Evolutionary conservation across 2,888 invertebrate species (phyloP).

Genomic region (Microctonus aethiopoides): DNA sequence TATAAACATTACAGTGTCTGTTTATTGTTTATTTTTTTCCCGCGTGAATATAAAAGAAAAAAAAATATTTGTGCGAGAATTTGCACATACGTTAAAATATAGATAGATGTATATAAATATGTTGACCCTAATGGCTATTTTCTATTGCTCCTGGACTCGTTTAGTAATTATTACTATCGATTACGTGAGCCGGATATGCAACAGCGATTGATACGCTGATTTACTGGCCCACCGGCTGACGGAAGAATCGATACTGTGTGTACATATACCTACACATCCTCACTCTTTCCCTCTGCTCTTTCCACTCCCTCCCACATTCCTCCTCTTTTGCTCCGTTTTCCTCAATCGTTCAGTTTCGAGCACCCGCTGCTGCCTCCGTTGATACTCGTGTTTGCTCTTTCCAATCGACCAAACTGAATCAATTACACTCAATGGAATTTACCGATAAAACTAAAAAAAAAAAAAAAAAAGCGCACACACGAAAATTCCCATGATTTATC

Average conservation of each 20-base stretch:
- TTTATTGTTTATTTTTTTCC: too few species aligned
- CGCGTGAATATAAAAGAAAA: too few species aligned
- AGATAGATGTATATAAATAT: neutral
- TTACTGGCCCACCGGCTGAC: slow-evolving; percentile 35
- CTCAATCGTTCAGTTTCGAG: slow-evolving; percentile 13
- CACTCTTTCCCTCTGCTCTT: too few species aligned
- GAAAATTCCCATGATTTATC: neutral
- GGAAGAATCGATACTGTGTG: slow-evolving; percentile 26
- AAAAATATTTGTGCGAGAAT: too few species aligned
- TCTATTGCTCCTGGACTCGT: slow-evolving; percentile 30
- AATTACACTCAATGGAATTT: slow-evolving; percentile 31
- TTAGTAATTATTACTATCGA: slow-evolving; percentile 43
- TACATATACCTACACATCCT: neutral
- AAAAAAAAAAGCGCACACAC: neutral
- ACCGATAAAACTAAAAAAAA: slow-evolving; percentile 3
- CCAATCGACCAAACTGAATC: slow-evolving; percentile 32
- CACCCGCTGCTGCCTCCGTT: slow-evolving; percentile 14
- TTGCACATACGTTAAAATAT: too few species aligned
- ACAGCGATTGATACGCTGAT: slow-evolving; percentile 41
- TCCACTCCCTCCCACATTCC: too few species aligned
- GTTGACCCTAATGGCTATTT: slow-evolving; percentile 34
- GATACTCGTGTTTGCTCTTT: slow-evolving; percentile 32
- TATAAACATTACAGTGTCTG: too few species aligned
- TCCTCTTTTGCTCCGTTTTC: slow-evolving; percentile 9
- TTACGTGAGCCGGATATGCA: slow-evolving; percentile 34